Evolutionary conservation across 2,113 vertebrate genomes (phyloP).

Genomic region (Scartelaos histophorus): DNA sequence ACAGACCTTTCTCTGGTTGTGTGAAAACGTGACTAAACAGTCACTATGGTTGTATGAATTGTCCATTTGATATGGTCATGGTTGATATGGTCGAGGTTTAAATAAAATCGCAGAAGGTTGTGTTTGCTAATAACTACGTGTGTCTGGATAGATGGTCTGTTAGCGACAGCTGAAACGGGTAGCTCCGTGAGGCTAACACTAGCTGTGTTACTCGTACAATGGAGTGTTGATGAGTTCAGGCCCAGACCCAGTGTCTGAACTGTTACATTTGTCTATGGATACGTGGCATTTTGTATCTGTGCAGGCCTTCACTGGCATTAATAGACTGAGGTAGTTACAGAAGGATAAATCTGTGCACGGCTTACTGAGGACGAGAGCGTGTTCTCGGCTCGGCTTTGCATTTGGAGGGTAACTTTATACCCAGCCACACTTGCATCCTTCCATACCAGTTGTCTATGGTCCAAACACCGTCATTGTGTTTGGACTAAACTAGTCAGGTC

Average conservation of each 20-base stretch:
- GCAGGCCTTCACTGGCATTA: not conserved
- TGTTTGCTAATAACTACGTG: not conserved
- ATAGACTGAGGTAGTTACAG: not conserved
- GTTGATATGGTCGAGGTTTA: not conserved
- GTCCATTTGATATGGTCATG: not conserved
- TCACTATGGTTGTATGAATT: not conserved
- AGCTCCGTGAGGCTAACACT: constrained; percentile 48
- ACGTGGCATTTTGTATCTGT: constrained; percentile 51
- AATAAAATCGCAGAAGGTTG: constrained; percentile 13
- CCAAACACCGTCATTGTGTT: constrained; percentile 16
- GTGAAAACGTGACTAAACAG: not conserved
- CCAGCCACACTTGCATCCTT: constrained; percentile 59
- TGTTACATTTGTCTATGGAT: constrained; percentile 52
- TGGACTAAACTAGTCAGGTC: constrained; percentile 32
- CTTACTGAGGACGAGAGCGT: not conserved
- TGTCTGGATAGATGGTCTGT: not conserved
- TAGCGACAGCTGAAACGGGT: constrained; percentile 39
- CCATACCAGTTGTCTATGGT: constrained; percentile 60
- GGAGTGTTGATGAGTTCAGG: constrained; percentile 53
- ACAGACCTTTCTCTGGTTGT: constrained; percentile 29
- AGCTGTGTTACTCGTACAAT: constrained; percentile 31
- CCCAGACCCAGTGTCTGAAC: constrained; percentile 42
- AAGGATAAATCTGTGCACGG: not conserved
- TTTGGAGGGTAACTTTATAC: constrained; percentile 62
- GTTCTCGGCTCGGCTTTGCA: constrained; percentile 39